Evolutionary conservation across 2,888 invertebrate genomes (phyloP), one percentile per base, ranked within the genome.

Genomic region (Eupithecia dodoneata): DNA sequence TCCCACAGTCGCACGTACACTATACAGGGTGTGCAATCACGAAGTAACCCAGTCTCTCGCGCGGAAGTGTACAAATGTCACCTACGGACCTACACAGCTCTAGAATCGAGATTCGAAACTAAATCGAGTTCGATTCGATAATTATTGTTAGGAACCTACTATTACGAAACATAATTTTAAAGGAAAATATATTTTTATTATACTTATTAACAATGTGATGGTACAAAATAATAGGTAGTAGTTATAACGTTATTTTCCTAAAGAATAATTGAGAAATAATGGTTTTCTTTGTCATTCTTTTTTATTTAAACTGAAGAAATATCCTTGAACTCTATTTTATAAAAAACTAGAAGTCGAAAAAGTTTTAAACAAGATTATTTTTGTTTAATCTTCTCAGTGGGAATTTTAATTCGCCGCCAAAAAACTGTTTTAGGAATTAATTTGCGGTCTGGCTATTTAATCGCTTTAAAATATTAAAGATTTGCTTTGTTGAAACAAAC

Each of bases 1-100:
- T 94, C 94, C 94, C 94, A 94, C 94, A 94, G 92, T 93, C 92
- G 87, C 90, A 91, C 88, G 91, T 91, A 18, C 70, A 47, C 18
- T 70, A 47, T 47, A 93, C 91, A 91, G 93, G 92, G 92, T 93
- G 93, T 89, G 91, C 89, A 88, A 88, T 92, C 94, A 94, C 94
- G 94, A 94, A 91, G 86, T 93, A 92, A 92, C 92, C 93, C 88
- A 91, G 90, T 91, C 89, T 90, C 88, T 91, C 89, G 86, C 92
- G 86, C 92, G 93, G 94, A 94, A 93, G 93, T 93, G 89, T 87
- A 92, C 91, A 92, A 92, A 93, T 91, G 93, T 93, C 94, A 93
- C 94, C 94, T 93, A 90, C 90, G 93, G 90, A 93, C 94, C 93
- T 92, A 88, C 88, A 86, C 84, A 79, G 87, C 85, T 81, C 87